These are phyloP conservation scores for Microctenopoma steveboyesi DNA, from an alignment of 2,797 vertebrate genomes.

Conservation along the genomic window DNA sequence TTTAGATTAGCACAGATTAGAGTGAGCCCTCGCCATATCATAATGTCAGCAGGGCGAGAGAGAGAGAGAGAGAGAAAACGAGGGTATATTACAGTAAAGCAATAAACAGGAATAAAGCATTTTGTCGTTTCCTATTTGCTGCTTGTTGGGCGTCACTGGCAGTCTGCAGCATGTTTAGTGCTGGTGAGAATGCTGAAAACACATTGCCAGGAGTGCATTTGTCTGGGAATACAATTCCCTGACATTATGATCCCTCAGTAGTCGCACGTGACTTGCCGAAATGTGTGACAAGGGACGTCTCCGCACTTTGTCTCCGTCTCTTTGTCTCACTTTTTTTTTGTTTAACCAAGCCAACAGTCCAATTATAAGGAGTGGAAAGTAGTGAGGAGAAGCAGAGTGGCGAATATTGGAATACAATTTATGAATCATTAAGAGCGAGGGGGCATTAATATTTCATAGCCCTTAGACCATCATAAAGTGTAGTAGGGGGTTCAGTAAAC, in stretches of 20 bases:
- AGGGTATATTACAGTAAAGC: conserved; percentile 59
- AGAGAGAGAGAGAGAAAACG: conserved; percentile 9
- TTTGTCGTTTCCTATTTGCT: conserved; percentile 43
- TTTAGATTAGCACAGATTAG: conserved; percentile 69
- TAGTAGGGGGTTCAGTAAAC: conserved; percentile 71
- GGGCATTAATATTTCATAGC: conserved; percentile 81
- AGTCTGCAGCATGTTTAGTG: conserved; percentile 28
- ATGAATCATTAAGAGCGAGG: conserved; percentile 81
- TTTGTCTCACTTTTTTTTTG: conserved; percentile 7
- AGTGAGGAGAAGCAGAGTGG: conserved; percentile 64
- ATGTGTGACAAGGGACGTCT: conserved; percentile 45
- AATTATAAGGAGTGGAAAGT: conserved; percentile 67
- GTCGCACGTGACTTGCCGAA: conserved; percentile 46
- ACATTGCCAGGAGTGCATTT: conserved; percentile 55
- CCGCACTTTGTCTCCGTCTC: conserved; percentile 13
- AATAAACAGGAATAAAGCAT: conserved; percentile 45
- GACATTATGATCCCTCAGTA: conserved; percentile 67
- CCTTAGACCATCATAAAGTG: conserved; percentile 78
- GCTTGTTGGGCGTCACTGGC: conserved; percentile 42
- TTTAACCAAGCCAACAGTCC: conserved; percentile 69
- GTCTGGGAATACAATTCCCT: conserved; percentile 72
- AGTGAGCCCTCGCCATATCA: conserved; percentile 36
- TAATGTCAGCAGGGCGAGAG: conserved; percentile 25
- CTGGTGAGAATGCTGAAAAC: conserved; percentile 50
- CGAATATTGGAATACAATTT: conserved; percentile 80